These are phyloP conservation scores for Leptarthrus brevirostris DNA, from an alignment of 2,888 invertebrate genomes.

Conservation along the genomic window DNA sequence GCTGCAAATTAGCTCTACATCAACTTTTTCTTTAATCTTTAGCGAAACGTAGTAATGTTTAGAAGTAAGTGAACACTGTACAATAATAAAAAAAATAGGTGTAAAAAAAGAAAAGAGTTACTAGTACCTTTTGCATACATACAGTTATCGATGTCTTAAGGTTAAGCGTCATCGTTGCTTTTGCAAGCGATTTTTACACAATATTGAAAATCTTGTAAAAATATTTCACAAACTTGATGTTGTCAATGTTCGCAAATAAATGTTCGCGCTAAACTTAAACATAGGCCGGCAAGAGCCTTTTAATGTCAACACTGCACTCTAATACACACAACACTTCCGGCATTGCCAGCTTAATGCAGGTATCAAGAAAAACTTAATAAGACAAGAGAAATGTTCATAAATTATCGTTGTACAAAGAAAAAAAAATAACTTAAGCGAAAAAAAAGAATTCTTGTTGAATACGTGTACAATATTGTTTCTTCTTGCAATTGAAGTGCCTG, in stretches of 20 bases:
- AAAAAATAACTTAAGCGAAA: conserved; percentile 22
- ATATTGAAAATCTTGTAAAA: not conserved
- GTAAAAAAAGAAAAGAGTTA: conserved; percentile 32
- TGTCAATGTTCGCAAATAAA: conserved; percentile 20
- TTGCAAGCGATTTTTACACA: conserved; percentile 37
- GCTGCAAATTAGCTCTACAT: too few species aligned
- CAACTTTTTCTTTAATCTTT: not conserved
- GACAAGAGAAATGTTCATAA: conserved; percentile 19
- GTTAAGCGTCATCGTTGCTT: conserved; percentile 20
- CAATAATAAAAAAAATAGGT: conserved; percentile 26
- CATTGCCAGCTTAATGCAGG: conserved; percentile 5
- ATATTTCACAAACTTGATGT: not conserved
- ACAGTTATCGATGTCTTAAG: conserved; percentile 23
- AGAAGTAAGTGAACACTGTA: conserved; percentile 28
- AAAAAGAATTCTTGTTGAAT: conserved; percentile 23
- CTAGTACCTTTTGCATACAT: conserved; percentile 35
- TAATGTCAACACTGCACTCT: not conserved
- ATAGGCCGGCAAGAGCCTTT: not conserved
- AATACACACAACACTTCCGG: not conserved
- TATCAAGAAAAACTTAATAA: conserved; percentile 4
- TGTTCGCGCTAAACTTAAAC: conserved; percentile 21
- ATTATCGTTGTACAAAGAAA: conserved; percentile 24
- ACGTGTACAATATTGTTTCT: conserved; percentile 36
- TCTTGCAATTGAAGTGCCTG: conserved; percentile 51
- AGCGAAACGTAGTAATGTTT: not conserved